These are phyloP conservation scores for Graphium colonna DNA, from an alignment of 2,888 invertebrate species.

Conservation along the genomic window DNA sequence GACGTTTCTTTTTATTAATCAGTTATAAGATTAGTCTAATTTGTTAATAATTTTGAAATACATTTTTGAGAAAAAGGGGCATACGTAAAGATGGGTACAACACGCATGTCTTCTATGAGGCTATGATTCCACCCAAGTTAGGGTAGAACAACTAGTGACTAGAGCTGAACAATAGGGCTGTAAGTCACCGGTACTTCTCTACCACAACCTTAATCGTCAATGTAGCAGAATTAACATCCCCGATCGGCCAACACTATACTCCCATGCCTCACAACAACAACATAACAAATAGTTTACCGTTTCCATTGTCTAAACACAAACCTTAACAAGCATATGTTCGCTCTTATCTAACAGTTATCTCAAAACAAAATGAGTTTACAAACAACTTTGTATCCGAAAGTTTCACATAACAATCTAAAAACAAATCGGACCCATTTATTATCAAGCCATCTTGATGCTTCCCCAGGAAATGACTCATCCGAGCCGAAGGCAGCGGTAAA, in stretches of 20 bases:
- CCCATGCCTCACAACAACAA: not conserved
- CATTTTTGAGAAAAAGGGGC: too few species aligned
- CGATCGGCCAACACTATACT: constrained; percentile 1
- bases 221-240: too few species aligned
- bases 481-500: constrained; percentile 21
- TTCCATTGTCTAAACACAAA: not conserved
- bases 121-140: too few species aligned
- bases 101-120: too few species aligned
- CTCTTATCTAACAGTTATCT: not conserved
- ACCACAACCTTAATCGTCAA: too few species aligned
- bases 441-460: not conserved
- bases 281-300: not conserved
- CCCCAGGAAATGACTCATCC: constrained; percentile 9
- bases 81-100: too few species aligned
- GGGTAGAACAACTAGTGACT: too few species aligned
- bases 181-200: too few species aligned
- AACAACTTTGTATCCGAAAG: not conserved
- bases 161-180: too few species aligned
- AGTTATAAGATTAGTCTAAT: too few species aligned
- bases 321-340: not conserved
- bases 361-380: not conserved
- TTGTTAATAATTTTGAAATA: too few species aligned
- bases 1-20: too few species aligned
- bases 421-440: constrained; percentile 12
- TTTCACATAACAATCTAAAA: constrained; percentile 4